Conservation (phyloP, 2,797 vertebrate genomes). For the Rhinoraja longicauda region DNA sequence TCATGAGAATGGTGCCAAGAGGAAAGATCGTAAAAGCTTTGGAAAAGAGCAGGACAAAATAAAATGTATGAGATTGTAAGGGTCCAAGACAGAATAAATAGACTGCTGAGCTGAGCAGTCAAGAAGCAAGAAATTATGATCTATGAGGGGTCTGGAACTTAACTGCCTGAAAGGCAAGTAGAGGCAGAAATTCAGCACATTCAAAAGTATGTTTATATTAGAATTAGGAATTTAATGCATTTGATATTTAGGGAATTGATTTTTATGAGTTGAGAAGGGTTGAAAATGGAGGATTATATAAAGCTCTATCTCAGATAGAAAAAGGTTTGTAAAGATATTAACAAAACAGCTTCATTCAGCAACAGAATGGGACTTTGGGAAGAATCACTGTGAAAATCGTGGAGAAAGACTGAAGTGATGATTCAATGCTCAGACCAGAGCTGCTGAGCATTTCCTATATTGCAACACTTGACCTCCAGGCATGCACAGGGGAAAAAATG, state of each 20-base stretch:
- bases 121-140: no score
- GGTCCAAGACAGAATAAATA: no score
- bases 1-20: no score
- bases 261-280: not conserved
- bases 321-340: not conserved
- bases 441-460: not conserved
- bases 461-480: not conserved
- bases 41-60: no score
- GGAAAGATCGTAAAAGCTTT: no score
- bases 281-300: not conserved
- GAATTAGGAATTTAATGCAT: not conserved
- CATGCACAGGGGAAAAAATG: not conserved
- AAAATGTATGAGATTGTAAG: no score
- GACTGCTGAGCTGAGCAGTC: no score
- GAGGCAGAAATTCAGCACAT: no score
- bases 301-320: not conserved
- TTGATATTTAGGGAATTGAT: not conserved
- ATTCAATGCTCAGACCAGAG: not conserved
- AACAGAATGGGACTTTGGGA: not conserved
- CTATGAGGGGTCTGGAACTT: no score
- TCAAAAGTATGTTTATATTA: not conserved
- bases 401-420: not conserved
- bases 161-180: no score
- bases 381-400: no score
- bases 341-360: not conserved